Evolutionary conservation across 1,140 invertebrate genomes (phyloP), one percentile per base, ranked within the genome.

Genomic region (Coelopa frigida): DNA sequence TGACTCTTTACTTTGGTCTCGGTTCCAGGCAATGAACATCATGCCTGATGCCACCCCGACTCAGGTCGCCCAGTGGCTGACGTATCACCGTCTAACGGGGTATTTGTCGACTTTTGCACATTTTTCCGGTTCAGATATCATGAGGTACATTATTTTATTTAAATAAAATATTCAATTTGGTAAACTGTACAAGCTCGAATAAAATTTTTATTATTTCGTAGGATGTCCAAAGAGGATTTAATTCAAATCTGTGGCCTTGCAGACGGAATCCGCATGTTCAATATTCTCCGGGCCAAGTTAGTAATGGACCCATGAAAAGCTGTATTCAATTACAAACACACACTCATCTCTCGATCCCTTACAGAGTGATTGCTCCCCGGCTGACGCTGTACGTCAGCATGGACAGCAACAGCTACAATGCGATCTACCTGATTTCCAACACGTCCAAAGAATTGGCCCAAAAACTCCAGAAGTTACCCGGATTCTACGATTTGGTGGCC

Each of bases 201-300:
- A 41, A 23, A 24, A 36, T 29, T 46, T 39, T 39, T 46, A 21
- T 27, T 33, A 44, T 43, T 37, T 52, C 59, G 37, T 56, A 78
- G 89, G 48, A 72, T 96, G 52, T 84, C 85, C 3, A 78, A 89
- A 38, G 88, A 94, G 51, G 92, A 97, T 72, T 73, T 95, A 11
- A 89, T 95, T 40, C 87, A 95, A 72, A 93, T 97, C 41, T 94
- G 91, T 69, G 92, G 92, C 1, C 71, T 94, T 27, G 85, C 89
- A 41, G 91, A 96, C 70, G 85, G 84, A 11, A 94, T 97, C 44
- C 77, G 92, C 55, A 76, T 97, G 27, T 93, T 83, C 70, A 96
- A 96, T 72, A 84, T 87, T 33, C 71, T 97, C 33, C 89, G 94
- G 51, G 74, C 80, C 39, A 85, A 83, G 76, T 82, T 63, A 80